phyloP scores from a whole-genome alignment of 2,888 invertebrate species.

The Xestia xanthographa region DNA sequence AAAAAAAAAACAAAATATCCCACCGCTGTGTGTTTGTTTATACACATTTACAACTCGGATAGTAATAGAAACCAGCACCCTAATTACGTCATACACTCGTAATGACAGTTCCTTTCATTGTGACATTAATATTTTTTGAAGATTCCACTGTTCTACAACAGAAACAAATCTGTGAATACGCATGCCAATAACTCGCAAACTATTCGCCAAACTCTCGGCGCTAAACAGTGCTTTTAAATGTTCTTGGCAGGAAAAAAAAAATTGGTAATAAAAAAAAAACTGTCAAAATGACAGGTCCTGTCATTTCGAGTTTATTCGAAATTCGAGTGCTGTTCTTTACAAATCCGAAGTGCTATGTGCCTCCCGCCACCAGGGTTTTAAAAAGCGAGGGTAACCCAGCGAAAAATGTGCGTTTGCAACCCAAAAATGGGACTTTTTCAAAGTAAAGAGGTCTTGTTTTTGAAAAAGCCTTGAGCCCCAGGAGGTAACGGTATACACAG shows the following conservation, averaged over 20 bases:
- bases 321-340: constrained; percentile 17
- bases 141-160: not conserved
- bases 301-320: constrained; percentile 7
- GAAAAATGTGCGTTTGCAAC: constrained; percentile 78
- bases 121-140: not conserved
- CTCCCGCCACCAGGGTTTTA: constrained; percentile 88
- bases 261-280: not conserved
- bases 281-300: constrained; percentile 7
- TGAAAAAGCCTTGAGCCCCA: constrained; percentile 84
- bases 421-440: constrained; percentile 73
- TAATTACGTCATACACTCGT: constrained; percentile 9
- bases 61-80: constrained; percentile 31
- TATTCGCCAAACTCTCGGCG: not conserved
- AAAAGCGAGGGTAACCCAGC: constrained; percentile 83
- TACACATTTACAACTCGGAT: constrained; percentile 74
- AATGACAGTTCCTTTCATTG: constrained; percentile 11
- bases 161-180: not conserved
- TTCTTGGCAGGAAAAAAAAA: no score
- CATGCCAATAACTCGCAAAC: no score
- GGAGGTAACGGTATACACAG: constrained; percentile 88
- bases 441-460: constrained; percentile 62
- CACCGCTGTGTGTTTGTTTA: constrained; percentile 77
- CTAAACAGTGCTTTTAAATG: not conserved
- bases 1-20: constrained; percentile 53
- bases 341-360: constrained; percentile 66